Conservation (phyloP, 2,113 vertebrate genomes). For the Zosterops hypoxanthus region DNA sequence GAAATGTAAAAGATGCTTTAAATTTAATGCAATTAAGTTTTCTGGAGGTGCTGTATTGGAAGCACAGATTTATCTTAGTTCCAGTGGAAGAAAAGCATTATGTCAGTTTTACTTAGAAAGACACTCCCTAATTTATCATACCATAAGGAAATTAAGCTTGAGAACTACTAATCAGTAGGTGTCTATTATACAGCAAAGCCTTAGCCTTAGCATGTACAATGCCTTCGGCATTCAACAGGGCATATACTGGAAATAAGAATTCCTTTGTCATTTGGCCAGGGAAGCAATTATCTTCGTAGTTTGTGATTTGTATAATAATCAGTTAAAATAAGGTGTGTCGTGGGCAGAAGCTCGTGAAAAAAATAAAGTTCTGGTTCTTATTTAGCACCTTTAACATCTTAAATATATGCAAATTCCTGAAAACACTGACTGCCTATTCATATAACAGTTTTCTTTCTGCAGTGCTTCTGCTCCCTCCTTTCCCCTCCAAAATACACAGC, state of each 20-base stretch:
- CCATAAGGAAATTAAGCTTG: conserved; percentile 46
- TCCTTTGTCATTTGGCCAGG: conserved; percentile 63
- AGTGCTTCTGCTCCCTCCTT: not conserved
- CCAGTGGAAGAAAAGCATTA: not conserved
- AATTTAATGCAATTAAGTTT: not conserved
- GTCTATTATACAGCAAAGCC: conserved; percentile 36
- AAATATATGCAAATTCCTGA: not conserved
- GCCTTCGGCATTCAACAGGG: conserved; percentile 49
- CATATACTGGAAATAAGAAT: conserved; percentile 54
- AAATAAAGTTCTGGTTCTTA: not conserved
- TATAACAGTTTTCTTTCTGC: not conserved
- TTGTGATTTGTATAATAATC: conserved; percentile 59
- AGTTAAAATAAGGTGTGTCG: conserved; percentile 47
- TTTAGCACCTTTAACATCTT: not conserved
- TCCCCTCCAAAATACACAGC: not conserved
- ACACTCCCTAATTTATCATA: conserved; percentile 58
- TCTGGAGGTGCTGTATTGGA: not conserved
- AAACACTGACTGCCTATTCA: not conserved
- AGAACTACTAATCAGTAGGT: conserved; percentile 56
- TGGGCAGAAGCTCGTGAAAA: conserved; percentile 31
- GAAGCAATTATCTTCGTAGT: conserved; percentile 41
- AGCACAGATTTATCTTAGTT: not conserved
- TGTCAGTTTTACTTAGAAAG: conserved; percentile 41
- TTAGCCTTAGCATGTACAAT: conserved; percentile 64
- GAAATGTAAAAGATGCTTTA: not conserved